Evolutionary conservation across 2,888 invertebrate genomes (phyloP).

Genomic region (Boloria selene): DNA sequence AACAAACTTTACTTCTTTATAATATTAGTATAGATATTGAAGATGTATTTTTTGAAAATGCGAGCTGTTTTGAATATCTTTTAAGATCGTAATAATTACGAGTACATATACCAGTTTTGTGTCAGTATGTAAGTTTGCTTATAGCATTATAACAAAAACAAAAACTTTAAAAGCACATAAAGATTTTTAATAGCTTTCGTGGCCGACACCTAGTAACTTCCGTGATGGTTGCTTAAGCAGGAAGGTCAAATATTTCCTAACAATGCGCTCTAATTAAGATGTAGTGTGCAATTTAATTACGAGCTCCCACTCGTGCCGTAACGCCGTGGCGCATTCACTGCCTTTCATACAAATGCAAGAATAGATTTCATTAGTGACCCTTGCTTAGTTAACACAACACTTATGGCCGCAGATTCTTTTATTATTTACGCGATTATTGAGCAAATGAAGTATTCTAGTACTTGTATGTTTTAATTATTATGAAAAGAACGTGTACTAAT

Average conservation of each 20-base stretch:
- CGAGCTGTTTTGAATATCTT: too few relatives aligned
- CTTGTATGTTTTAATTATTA: neutral
- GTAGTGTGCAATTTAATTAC: slow-evolving; percentile 9
- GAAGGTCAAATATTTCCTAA: slow-evolving; percentile 3
- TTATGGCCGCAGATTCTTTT: slow-evolving; percentile 3
- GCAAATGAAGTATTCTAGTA: slow-evolving; percentile 3
- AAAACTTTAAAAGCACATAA: too few relatives aligned
- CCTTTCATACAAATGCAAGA: slow-evolving; percentile 13
- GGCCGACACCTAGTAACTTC: too few relatives aligned
- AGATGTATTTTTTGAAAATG: too few relatives aligned
- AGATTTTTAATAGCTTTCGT: too few relatives aligned
- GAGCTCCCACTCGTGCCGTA: neutral
- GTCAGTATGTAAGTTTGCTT: too few relatives aligned
- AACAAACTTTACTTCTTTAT: too few relatives aligned
- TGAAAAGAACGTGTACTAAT: neutral
- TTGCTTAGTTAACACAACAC: slow-evolving; percentile 13
- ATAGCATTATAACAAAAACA: too few relatives aligned
- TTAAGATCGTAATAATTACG: too few relatives aligned
- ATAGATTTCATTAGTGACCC: slow-evolving; percentile 17
- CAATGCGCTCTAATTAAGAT: slow-evolving; percentile 18
- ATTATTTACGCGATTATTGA: slow-evolving; percentile 5
- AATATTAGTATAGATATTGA: too few relatives aligned
- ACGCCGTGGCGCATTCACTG: slow-evolving; percentile 15
- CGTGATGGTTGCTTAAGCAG: neutral
- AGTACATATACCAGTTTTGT: too few relatives aligned